Evolutionary conservation across 2,888 invertebrate species (phyloP), one percentile per base, ranked within the genome.

Genomic region (Oscheius sp.): DNA sequence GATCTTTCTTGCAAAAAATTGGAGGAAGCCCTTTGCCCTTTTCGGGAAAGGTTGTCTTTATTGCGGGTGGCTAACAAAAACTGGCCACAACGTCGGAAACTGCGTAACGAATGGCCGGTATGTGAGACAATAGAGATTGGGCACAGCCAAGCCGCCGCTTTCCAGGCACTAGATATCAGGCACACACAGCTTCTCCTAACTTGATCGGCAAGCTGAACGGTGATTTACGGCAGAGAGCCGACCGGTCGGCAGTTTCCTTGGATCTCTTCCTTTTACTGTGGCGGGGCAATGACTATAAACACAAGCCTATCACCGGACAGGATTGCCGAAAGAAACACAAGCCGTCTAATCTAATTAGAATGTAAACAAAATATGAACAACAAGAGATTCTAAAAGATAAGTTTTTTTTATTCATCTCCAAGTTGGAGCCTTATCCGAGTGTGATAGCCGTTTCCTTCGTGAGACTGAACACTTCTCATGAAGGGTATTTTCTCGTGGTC

Each of bases 141-240:
- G 23, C 61, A 17, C 15, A 42, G 42, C 31, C 45, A 27, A n/a
- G n/a, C 61, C 45, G 61, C 45, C 61, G n/a, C 33, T n/a, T n/a
- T n/a, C n/a, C n/a, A n/a, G n/a, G n/a, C n/a, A n/a, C 34, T 34
- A 31, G 61, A 61, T 61, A 61, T 61, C 61, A 45, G 45, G 25
- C 61, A 61, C 61, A n/a, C n/a, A n/a, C n/a, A n/a, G n/a, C n/a
- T n/a, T n/a, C n/a, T n/a, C n/a, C n/a, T 61, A 61, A 61, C 61
- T 61, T 61, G 61, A 61, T 61, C 42, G 61, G 61, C 61, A 61
- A 31, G 61, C 42, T 61, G 42, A 27, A 45, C 61, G 61, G 61
- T 61, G 61, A 61, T 61, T 45, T 61, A 61, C 61, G 61, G 61
- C 61, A 55, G 33, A n/a, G 55, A 55, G 55, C 55, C 25, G 61